Evolutionary conservation across 1,140 invertebrate species (phyloP), one percentile per base, ranked within the genome.

Genomic region (Gonatopus flavifemur): DNA sequence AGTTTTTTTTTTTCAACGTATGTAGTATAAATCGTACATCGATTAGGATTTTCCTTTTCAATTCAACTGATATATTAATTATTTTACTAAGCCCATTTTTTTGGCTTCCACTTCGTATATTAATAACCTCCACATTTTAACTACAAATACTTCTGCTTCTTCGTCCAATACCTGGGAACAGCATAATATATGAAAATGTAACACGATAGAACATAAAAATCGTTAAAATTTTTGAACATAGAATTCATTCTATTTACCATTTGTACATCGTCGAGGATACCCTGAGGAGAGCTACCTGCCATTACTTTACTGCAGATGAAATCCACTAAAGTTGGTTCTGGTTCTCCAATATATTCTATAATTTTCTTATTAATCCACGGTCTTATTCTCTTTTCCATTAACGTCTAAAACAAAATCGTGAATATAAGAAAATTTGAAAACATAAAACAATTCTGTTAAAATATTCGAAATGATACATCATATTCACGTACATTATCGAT

Each of bases 321-420:
- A 80, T 98, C 94, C 9, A 98, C 94, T 42, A 99, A 80, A 9
- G 94, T 96, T n/a, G 93, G 93, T 79, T 99, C 97, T 30, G 96
- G 96, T 77, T 99, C 97, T 35, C 97, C 97, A 71, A 99, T 98
- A 79, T 98, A 98, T 81, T 98, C 96, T 54, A 98, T 90, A 54
- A 99, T 98, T 80, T 99, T 99, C 79, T 98, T 99, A 78, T 97
- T 98, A 49, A 99, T 96, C 97, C 97, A 99, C 38, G 96, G 96
- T 62, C 94, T 86, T 75, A 99, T 97, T 71, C 96, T 86, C 70
- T 92, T 93, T 75, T 98, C 94, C 92, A 98, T 98, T 58, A 98
- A 78, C 61, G 78, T 76, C 86, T 89, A 61, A 30, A 71, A 70
- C n/a, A n/a, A 55, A 46, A 60, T 19, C 24, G 49, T 38, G 40